phyloP scores from a whole-genome alignment of 30 jellyfish, hydroid and myxozoan genomes.

The Turritopsis dohrnii region DNA sequence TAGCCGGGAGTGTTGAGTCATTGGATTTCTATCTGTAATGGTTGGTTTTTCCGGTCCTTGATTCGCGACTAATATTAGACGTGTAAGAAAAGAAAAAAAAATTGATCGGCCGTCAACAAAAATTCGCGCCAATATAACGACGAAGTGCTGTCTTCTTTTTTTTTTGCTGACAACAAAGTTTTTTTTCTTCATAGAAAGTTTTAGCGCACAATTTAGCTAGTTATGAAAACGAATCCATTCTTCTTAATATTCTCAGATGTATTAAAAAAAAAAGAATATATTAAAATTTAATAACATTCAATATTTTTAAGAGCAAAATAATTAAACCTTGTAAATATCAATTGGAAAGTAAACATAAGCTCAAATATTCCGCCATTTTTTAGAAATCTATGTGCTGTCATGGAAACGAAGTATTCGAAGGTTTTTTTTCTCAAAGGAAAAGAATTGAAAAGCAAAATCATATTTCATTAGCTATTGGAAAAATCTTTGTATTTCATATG shows the following conservation, averaged over 20 bases:
- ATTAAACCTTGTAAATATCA: neutral
- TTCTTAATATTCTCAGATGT: neutral
- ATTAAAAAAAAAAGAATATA: neutral
- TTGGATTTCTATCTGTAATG: no score
- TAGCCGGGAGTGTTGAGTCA: no score
- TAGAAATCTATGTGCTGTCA: neutral
- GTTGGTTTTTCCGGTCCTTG: no score
- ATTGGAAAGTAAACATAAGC: neutral
- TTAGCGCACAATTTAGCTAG: neutral
- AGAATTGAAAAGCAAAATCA: neutral
- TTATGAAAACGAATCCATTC: neutral
- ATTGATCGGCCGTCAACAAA: no score
- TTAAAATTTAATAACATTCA: neutral
- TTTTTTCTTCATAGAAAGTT: no score
- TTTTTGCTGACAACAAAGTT: no score
- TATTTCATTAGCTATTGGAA: neutral
- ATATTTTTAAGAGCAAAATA: neutral
- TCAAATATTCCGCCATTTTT: neutral
- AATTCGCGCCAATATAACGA: no score
- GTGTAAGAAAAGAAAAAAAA: no score
- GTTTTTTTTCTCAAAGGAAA: neutral
- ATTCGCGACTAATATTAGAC: no score
- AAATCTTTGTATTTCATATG: no score
- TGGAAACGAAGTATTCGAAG: neutral
- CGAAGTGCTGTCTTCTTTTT: no score